Evolutionary conservation across 2,113 vertebrate species (phyloP), one percentile per base, ranked within the genome.

Genomic region (Fukomys damarensis): DNA sequence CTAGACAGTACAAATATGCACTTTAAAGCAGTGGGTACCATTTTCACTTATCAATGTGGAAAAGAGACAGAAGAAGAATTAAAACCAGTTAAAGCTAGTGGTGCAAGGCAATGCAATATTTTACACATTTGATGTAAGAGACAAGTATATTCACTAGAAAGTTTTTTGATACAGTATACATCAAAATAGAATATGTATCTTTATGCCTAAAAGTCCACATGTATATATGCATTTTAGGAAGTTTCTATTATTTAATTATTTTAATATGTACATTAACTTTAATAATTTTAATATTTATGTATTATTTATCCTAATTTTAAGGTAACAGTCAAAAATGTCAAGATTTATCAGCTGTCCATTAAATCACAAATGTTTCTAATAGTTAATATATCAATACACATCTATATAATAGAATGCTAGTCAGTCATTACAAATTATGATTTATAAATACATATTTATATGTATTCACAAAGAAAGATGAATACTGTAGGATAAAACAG

Each of bases 381-480:
- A 84, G 30, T 59, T 70, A 89, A 41, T 49, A 26, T 81, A 28
- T 59, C 56, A 52, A n/a, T n/a, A n/a, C n/a, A 52, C 3, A 30
- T 38, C 22, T 54, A 46, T 24, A 72, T 79, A 59, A 63, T 63
- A 2, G 38, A 94, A 83, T 63, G 7, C 8, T 74, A 83, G 38
- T 89, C 70, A 83, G 46, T 52, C 8, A 74, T 65, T 54, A 89
- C 19, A 92, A 66, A 65, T 86, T 89, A 82, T 82, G 5, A 65
- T 13, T 7, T 80, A 56, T 22, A 77, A 68, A 83, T 49, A 70
- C 0, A 82, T 38, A 54, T n/a, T n/a, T 11, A 43, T 8, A 52
- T n/a, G 89, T 89, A 74, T 77, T 94, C 80, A 80, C 30, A 94
- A 84, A 20, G 59, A 84, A 95, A 79, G 76, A 59, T 46, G 8